phyloP scores from a whole-genome alignment of 1,140 invertebrate genomes.

The Drosophila lini region DNA sequence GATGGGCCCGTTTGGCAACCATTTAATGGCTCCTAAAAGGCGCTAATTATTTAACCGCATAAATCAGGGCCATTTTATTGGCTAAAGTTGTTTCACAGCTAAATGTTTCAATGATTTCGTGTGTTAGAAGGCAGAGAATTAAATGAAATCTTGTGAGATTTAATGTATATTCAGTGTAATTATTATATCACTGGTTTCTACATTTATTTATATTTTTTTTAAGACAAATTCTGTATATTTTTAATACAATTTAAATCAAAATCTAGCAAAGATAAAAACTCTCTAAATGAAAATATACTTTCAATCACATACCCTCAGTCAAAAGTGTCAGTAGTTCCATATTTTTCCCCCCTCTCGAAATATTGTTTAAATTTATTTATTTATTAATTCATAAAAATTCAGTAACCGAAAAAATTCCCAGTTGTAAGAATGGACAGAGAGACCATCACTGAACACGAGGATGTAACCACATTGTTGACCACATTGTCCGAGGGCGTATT shows the following conservation, averaged over 20 bases:
- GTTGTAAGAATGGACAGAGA: neutral
- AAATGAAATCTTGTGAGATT: conserved; percentile 10
- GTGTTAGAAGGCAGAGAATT: conserved; percentile 1
- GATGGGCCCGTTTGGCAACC: conserved; percentile 28
- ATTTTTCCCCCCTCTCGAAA: neutral
- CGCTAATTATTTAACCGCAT: conserved; percentile 56
- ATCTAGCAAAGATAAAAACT: neutral
- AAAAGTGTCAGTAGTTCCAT: neutral
- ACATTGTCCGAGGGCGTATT: too few species aligned
- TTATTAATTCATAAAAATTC: neutral
- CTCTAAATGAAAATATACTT: neutral
- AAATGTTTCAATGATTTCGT: conserved; percentile 10
- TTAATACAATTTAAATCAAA: neutral
- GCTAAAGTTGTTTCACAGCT: conserved; percentile 1
- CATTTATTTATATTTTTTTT: neutral
- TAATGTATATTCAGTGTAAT: too few species aligned
- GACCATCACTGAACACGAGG: too few species aligned
- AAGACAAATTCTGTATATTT: neutral
- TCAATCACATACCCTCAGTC: neutral
- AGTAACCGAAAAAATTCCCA: neutral
- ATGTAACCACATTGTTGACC: too few species aligned
- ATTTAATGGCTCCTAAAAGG: conserved; percentile 48
- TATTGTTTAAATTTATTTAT: neutral
- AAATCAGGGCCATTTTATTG: conserved; percentile 39
- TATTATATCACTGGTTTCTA: too few species aligned